phyloP scores from a whole-genome alignment of 1,140 invertebrate species.

The Drosophila pallidifrons region DNA sequence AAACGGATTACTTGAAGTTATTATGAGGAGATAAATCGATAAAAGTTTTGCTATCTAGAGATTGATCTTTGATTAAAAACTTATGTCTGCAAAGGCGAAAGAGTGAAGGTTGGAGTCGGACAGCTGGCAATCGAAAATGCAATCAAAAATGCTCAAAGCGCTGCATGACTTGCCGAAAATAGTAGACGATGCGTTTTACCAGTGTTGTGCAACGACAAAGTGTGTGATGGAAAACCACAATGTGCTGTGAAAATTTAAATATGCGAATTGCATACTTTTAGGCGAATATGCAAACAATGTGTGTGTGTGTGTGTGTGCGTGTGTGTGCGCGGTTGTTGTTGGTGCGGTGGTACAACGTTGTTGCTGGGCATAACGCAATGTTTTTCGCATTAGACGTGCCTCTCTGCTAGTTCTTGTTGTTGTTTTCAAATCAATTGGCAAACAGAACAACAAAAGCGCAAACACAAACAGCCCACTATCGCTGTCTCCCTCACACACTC shows the following conservation, averaged over 20 bases:
- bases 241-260: constrained; percentile 71
- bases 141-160: too few species aligned
- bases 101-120: too few species aligned
- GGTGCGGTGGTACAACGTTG: background rate
- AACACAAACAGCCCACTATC: constrained; percentile 63
- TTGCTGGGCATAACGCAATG: constrained; percentile 44
- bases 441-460: constrained; percentile 81
- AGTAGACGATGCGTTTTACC: background rate
- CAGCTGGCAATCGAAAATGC: too few species aligned
- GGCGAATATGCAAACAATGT: constrained; percentile 70
- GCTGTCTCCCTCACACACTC: background rate
- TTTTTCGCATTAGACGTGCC: constrained; percentile 62
- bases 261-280: constrained; percentile 74
- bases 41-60: too few species aligned
- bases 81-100: too few species aligned
- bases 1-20: too few species aligned
- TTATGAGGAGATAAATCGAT: too few species aligned
- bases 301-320: background rate
- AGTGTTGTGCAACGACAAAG: constrained; percentile 8
- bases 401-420: constrained; percentile 56
- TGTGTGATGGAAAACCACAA: constrained; percentile 36
- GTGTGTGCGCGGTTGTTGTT: constrained; percentile 1
- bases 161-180: too few species aligned
- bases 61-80: too few species aligned
- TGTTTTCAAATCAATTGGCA: constrained; percentile 80